Evolutionary conservation across 1,140 invertebrate genomes (phyloP), one percentile per base, ranked within the genome.

Genomic region (Cydia splendana): DNA sequence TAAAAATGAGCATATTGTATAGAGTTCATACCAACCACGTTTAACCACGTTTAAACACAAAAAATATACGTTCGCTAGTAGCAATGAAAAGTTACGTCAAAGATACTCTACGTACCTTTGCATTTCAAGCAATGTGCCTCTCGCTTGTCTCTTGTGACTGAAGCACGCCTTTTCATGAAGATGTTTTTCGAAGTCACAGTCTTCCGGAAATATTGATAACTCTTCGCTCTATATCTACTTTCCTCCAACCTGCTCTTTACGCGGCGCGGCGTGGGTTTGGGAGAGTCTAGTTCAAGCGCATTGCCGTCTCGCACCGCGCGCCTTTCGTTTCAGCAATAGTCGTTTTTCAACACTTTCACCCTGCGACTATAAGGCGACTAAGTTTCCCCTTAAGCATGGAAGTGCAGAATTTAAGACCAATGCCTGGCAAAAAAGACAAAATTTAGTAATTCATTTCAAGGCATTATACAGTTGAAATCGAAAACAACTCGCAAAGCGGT

Each of bases 81-180:
- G 67, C 67, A 71, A 20, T 71, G 38, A 15, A 71, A 71, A 71
- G 34, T 71, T 38, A 71, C 67, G 67, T 71, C 67, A 71, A 71
- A 71, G 67, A 71, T 71, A 71, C 67, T 38, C 7, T 71, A 71
- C 67, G 67, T 71, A 71, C 67, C 67, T 71, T 71, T 71, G 67
- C 67, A 71, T 18, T 71, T 34, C 67, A 38, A 71, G 34, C 34
- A 42, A 45, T 42, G 28, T 69, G 65, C 30, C 28, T 69, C 15
- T 71, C 30, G 67, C 18, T 71, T 71, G 30, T 45, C n/a, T 24
- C 67, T 45, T 45, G 30, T 42, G 18, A 71, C n/a, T 38, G 67
- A 71, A 71, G 67, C n/a, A 18, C 34, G 67, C 34, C 67, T 71
- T 71, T 18, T 20, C 34, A 24, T 34, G 67, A 18, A 71, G 67